Conservation (phyloP, 2,797 vertebrate species). For the Anabacerthia variegaticeps region DNA sequence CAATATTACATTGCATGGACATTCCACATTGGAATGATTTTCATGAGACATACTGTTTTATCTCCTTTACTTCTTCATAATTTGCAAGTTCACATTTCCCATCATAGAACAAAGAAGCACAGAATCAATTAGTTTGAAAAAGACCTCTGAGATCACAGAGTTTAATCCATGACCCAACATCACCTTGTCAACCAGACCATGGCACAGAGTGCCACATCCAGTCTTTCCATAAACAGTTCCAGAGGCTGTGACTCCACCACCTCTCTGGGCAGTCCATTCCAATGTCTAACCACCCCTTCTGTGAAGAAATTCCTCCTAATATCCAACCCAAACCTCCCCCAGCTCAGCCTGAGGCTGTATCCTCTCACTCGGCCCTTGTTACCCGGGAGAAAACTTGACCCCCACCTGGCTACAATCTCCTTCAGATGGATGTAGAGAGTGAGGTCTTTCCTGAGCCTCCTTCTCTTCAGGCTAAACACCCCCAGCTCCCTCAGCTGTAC, state of each 20-base stretch:
- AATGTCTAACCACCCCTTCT: not conserved
- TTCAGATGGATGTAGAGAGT: not conserved
- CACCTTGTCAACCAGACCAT: not conserved
- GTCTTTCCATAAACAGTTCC: not conserved
- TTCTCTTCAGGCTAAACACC: not conserved
- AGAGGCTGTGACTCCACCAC: no score
- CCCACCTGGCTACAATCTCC: not conserved
- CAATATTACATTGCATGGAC: not conserved
- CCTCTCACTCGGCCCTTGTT: not conserved
- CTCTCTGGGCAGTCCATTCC: not conserved
- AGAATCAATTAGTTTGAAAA: not conserved
- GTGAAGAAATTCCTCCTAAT: not conserved
- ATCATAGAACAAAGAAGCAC: not conserved
- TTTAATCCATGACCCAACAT: not conserved
- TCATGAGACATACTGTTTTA: not conserved
- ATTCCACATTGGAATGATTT: not conserved
- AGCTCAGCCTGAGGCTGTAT: not conserved
- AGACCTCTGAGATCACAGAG: not conserved
- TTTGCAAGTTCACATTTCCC: conserved; percentile 14
- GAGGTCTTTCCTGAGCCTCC: accelerated
- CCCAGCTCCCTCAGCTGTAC: not conserved
- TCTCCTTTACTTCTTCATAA: not conserved
- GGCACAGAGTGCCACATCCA: not conserved
- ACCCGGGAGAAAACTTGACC: not conserved
- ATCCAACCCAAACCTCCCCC: not conserved